Percentiles rank a stretch among this genome's conserved stretches.
Conservation (phyloP, 2,113 vertebrate genomes). For the Thunnus maccoyii region DNA sequence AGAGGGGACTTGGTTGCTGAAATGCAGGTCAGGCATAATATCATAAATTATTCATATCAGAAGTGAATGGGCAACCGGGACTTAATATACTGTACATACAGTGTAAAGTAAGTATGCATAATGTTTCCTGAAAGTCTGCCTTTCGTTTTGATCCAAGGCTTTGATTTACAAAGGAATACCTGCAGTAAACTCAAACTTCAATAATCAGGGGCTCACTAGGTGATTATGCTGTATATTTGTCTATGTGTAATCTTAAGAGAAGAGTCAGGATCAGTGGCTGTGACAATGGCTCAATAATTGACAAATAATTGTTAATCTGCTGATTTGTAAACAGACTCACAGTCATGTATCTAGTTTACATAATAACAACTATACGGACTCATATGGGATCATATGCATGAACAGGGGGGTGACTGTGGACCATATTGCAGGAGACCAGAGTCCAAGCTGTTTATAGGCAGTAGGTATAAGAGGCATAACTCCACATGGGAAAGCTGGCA, state of each 20-base stretch:
- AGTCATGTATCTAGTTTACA: conserved; percentile 48
- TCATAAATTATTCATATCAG: conserved; percentile 70
- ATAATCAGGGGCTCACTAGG: conserved; percentile 17
- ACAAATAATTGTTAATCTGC: conserved; percentile 15
- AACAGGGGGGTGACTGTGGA: conserved; percentile 57
- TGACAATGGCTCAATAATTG: conserved; percentile 6
- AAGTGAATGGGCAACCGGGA: conserved; percentile 39
- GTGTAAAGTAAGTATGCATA: conserved; percentile 20
- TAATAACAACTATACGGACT: conserved; percentile 55
- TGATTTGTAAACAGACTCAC: conserved; percentile 33
- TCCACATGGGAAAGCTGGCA: conserved; percentile 77
- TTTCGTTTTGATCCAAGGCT: conserved; percentile 53
- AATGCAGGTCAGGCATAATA: conserved; percentile 68
- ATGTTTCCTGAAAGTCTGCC: conserved; percentile 18
- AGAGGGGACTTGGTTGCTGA: conserved; percentile 25
- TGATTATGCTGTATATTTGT: conserved; percentile 26
- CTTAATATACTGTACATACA: conserved; percentile 46
- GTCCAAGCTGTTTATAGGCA: conserved; percentile 73
- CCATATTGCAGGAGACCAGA: conserved; percentile 73
- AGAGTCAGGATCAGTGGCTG: background rate
- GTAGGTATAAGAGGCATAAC: conserved; percentile 75
- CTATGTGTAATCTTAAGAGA: conserved; percentile 18
- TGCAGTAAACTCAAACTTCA: background rate
- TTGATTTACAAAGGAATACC: conserved; percentile 35
- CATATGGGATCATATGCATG: conserved; percentile 52